Base-by-base conservation (phyloP, 2,797 vertebrate genomes). In the Acipenser ruthenus region DNA sequence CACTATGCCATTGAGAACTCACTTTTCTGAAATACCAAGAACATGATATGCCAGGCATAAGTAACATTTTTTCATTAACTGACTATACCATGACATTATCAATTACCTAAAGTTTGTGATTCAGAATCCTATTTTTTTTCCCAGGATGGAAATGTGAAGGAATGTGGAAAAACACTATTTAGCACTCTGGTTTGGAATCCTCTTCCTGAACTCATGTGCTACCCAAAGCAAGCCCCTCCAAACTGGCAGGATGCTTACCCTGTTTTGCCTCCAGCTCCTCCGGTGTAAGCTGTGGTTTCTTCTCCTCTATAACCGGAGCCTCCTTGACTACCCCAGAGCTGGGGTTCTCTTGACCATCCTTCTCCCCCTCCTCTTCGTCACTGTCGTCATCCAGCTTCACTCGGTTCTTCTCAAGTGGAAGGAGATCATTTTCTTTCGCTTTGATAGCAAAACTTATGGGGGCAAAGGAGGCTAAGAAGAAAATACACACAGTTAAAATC, bases 371-470 rank as follows among this genome's bases (percentile, higher is more conserved):
- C 62, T 97, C 97, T 6, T 99, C 97, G 6, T 99, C 96, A 0
- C 92, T 98, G 81, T 99, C 96, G 13, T 98, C 96, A 8, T 98
- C 95, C 63, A 99, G 75, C 66, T 94, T 91, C 60, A 98, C 95
- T 15, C 95, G 83, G 73, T 99, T 97, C 82, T 97, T 99, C 80
- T 99, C 97, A 86, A 99, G 79, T 8, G 94, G 95, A 71, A 99
- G 87, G 70, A 98, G 82, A 80, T 99, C 96, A 0, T 95, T 97
- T 80, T 99, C 97, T 76, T 99, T 99, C 69, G 93, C 90, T 75
- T 91, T 94, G 80, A 99, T 99, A 48, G 97, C 96, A 79, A 99
- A 99, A 75, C 94, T 94, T 86, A 99, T 99, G 8, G 97, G 97
- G 12, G 95, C 97, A 82, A 98, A 98, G 0, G 95, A 93, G 48